Evolutionary conservation across 2,797 vertebrate genomes (phyloP).

Genomic region (Huso huso): DNA sequence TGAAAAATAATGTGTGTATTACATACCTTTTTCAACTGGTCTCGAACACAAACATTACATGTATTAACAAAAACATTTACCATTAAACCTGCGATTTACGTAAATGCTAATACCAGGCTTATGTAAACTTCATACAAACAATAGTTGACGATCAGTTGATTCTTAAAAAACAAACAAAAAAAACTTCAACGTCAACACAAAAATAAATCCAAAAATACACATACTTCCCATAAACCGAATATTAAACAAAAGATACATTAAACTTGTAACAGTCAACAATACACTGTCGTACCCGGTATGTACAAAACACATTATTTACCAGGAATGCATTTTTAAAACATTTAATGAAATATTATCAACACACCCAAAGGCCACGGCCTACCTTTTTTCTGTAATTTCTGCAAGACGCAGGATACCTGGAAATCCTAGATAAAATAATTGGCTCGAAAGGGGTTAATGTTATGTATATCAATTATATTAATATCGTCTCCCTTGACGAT

Average conservation of each 20-base stretch:
- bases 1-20: too few relatives aligned
- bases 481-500: constrained; percentile 9
- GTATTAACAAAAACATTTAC: too few relatives aligned
- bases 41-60: too few relatives aligned
- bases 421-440: constrained; percentile 14
- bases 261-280: neutral
- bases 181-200: constrained; percentile 2
- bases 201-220: constrained; percentile 4
- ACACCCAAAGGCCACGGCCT: constrained; percentile 30
- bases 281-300: neutral
- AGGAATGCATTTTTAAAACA: neutral
- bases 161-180: neutral
- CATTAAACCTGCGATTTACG: too few relatives aligned
- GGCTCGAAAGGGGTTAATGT: constrained; percentile 2
- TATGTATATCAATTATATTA: neutral
- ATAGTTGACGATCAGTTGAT: neutral
- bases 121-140: constrained; percentile 9
- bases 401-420: constrained; percentile 29
- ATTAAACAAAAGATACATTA: too few relatives aligned
- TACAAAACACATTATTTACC: too few relatives aligned
- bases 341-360: neutral
- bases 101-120: too few relatives aligned
- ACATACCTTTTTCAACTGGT: too few relatives aligned
- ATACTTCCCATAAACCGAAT: constrained; percentile 4
- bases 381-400: constrained; percentile 50